Conservation (phyloP, 2,113 vertebrate genomes). For the Triplophysa dalaica region DNA sequence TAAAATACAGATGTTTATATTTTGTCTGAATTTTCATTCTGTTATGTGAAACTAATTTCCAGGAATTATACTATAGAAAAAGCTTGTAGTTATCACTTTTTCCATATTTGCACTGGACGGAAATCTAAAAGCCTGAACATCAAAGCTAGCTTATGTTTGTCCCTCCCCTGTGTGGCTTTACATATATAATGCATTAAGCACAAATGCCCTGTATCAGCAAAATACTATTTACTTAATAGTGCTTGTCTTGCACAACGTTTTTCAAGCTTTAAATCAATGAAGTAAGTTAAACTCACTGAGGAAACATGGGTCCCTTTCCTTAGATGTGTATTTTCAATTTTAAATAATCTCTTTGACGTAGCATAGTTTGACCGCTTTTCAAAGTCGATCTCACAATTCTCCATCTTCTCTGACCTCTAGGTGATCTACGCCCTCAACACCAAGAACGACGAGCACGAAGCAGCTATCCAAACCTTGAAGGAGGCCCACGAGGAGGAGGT, state of each 20-base stretch:
- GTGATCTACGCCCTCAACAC: conserved; percentile 99
- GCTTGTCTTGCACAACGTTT: background rate
- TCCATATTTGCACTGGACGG: conserved; percentile 19
- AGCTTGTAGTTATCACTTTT: conserved; percentile 25
- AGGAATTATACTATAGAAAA: background rate
- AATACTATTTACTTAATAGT: conserved; percentile 31
- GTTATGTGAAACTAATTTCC: conserved; percentile 18
- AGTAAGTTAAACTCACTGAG: background rate
- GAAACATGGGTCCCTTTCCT: background rate
- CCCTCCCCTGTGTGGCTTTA: background rate
- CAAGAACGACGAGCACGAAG: conserved; percentile 98
- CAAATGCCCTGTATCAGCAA: conserved; percentile 27
- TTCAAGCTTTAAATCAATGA: background rate
- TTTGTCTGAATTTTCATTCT: too few relatives aligned
- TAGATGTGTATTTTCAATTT: background rate
- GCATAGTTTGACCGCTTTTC: background rate
- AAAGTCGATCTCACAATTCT: background rate
- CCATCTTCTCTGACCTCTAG: conserved; percentile 64
- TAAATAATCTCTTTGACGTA: too few relatives aligned
- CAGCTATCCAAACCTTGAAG: conserved; percentile 93
- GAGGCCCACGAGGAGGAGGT: conserved; percentile 99
- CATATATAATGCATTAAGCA: conserved; percentile 17
- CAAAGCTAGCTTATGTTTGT: conserved; percentile 7
- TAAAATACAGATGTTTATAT: too few relatives aligned
- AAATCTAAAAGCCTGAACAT: conserved; percentile 34